Evolutionary conservation across 2,113 vertebrate genomes (phyloP).

Genomic region (Nothobranchius furzeri): DNA sequence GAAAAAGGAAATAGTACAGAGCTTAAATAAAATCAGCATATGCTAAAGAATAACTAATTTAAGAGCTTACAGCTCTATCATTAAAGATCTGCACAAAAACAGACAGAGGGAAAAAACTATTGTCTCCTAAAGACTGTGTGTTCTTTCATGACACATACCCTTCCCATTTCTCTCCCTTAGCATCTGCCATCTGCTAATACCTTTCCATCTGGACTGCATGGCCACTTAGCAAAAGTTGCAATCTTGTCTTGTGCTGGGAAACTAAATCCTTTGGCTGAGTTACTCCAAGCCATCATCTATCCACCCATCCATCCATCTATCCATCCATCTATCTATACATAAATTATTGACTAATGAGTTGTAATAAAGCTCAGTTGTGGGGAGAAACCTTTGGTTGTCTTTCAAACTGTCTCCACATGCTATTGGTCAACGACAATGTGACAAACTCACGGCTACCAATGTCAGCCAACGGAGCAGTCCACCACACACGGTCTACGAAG

Average conservation of each 20-base stretch:
- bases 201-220: constrained; percentile 69
- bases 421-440: no score
- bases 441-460: no score
- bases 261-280: constrained; percentile 13
- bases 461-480: no score
- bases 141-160: constrained; percentile 41
- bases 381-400: no score
- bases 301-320: no score
- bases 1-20: no score
- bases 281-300: constrained; percentile 1
- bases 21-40: background rate
- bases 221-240: constrained; percentile 44
- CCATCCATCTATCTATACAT: background rate
- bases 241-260: constrained; percentile 27
- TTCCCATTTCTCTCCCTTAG: constrained; percentile 51
- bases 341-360: no score
- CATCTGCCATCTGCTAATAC: constrained; percentile 65
- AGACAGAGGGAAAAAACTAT: background rate
- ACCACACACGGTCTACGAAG: no score
- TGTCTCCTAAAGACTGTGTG: constrained; percentile 19
- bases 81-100: constrained; percentile 4
- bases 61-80: background rate
- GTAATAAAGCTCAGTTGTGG: no score
- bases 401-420: no score
- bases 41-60: background rate